Base-by-base conservation (phyloP, 2,888 invertebrate species). In the Camponotus fellah region DNA sequence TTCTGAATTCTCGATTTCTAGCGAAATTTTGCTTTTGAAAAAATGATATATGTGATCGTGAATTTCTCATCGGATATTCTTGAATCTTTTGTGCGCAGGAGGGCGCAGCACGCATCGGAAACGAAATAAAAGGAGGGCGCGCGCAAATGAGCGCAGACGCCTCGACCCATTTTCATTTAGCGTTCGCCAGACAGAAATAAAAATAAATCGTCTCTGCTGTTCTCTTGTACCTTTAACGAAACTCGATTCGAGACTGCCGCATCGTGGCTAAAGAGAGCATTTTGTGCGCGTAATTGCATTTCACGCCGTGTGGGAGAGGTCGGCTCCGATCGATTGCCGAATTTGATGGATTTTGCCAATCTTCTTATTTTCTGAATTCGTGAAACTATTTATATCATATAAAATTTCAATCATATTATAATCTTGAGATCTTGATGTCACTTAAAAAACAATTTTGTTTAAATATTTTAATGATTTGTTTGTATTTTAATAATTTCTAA, bases 121-220 rank as follows among this genome's bases (percentile, higher is more conserved):
- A 79, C 62, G 87, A 87, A 86, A 65, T 81, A 82, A 87, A 83
- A 85, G 85, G 66, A 83, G 85, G 75, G 81, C 84, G 87, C 85
- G 90, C 84, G 88, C 85, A 86, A 88, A 86, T 89, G 90, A 91
- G 87, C 91, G 87, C 93, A 92, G 93, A 92, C 92, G 92, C 89
- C 92, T 92, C 93, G 93, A 93, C 93, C 93, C 91, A 93, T 93
- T 93, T 93, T 91, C 92, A 89, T 89, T 91, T 89, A 86, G 88
- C 87, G 84, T 85, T 87, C 87, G 87, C 91, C 89, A 90, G 90
- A 90, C 90, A 88, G 90, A 90, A 91, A 90, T 91, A 91, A 90
- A 91, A 90, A 86, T 90, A 85, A 86, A 91, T 82, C 74, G 68
- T 84, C 81, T 85, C 82, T 71, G 62, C n/a, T 62, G 68, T 65